Base-by-base conservation (phyloP, 64 coral and sea anemone species). In the Cladopsammia gracilis region DNA sequence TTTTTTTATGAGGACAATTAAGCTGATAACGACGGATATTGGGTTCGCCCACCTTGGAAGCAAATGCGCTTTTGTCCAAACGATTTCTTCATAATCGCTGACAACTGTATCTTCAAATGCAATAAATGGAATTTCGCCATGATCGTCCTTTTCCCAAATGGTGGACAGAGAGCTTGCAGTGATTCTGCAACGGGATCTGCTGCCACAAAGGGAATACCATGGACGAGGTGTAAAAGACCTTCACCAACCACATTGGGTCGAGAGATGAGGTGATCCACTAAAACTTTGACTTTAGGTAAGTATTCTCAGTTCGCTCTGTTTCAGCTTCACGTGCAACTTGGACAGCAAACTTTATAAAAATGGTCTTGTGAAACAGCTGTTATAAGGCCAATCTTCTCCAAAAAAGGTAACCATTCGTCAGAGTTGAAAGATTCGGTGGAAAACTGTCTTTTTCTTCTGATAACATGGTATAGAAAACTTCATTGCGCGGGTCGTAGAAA, bases 311-410 rank as follows among this genome's bases (percentile, higher is more conserved):
- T 24, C 9, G 34, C 1, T 16, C 71, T 10, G 53, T 64, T n/a
- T 73, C 56, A n/a, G 78, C 90, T 84, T 92, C 90, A 15, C 20
- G 25, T 47, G 66, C 90, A 12, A 92, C 90, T 85, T 92, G 51
- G 5, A 7, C 20, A 10, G 90, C 90, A 75, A 92, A 92, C 12
- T 24, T 14, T 2, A 65, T n/a, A 2, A 22, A 92, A 92, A 19
- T 62, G 16, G 12, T 16, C 11, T 14, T 73, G 11, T 3, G 15
- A 47, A 14, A 92, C 79, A 3, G 51, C 16, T 52, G 84, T 66
- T 62, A 92, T 59, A 7, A 92, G 79, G 10, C 90, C 90, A 20
- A 92, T 76, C 20, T 84, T 44, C 10, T 45, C 45, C 7, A 92
- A 42, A 65, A 92, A 92, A 6, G 53, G 4, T 22, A 92, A 52